Percentiles rank a stretch among this genome's conserved stretches.
phyloP scores from a whole-genome alignment of 2,888 invertebrate species.

The Cerceris rybyensis region DNA sequence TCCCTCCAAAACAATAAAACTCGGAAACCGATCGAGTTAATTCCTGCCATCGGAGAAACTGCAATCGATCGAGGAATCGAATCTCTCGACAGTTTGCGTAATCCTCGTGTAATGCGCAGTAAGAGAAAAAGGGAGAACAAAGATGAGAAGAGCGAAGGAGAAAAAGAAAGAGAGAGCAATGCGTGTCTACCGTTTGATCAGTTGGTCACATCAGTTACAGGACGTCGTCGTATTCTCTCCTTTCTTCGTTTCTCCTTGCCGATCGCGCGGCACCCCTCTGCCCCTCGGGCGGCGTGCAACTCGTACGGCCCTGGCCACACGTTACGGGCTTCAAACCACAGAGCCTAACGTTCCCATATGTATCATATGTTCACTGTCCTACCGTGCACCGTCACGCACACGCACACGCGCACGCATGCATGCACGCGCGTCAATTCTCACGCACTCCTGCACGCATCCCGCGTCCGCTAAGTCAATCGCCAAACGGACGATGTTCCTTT shows the following conservation, averaged over 20 bases:
- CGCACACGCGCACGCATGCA: constrained; percentile 53
- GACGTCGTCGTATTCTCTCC: constrained; percentile 55
- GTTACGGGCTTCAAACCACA: constrained; percentile 81
- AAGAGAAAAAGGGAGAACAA: neutral
- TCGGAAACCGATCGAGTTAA: constrained; percentile 7
- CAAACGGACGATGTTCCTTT: neutral
- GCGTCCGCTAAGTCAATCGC: constrained; percentile 44
- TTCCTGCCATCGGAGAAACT: constrained; percentile 43
- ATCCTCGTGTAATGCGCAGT: constrained; percentile 32
- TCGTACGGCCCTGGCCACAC: constrained; percentile 69
- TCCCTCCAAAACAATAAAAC: constrained; percentile 7
- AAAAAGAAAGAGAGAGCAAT: constrained; percentile 3
- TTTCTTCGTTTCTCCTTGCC: constrained; percentile 35
- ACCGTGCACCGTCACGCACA: constrained; percentile 71
- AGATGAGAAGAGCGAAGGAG: too few relatives aligned
- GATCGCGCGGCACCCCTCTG: constrained; percentile 18
- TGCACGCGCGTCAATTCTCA: constrained; percentile 64
- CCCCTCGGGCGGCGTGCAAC: constrained; percentile 30
- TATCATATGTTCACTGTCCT: constrained; percentile 80
- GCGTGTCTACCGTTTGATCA: constrained; percentile 60
- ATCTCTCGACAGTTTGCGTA: constrained; percentile 32
- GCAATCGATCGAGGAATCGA: constrained; percentile 40
- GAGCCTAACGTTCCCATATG: constrained; percentile 81
- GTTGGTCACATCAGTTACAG: constrained; percentile 72
- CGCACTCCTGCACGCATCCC: constrained; percentile 62